A percentile compares a stretch with the other conserved stretches of the same genome.
These are phyloP conservation scores for Dendrophyllia cribrosa DNA, from an alignment of 64 coral and sea anemone genomes.

Conservation along the genomic window DNA sequence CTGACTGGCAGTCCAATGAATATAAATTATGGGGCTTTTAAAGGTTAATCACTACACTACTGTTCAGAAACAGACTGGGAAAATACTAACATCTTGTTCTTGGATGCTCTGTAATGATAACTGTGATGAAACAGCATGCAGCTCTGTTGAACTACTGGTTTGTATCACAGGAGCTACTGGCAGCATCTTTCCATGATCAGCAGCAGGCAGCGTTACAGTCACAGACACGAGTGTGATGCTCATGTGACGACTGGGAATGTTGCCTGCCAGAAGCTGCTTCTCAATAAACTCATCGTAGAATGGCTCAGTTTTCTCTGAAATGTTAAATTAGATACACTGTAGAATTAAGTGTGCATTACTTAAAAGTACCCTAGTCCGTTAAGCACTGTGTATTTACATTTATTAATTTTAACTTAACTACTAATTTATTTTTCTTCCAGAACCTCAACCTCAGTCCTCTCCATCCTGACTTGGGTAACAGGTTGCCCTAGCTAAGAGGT, in stretches of 20 bases:
- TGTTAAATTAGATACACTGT: background rate
- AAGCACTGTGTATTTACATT: background rate
- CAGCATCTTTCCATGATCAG: slow-evolving; percentile 70
- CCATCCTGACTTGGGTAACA: no score
- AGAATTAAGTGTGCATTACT: no score
- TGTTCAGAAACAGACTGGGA: background rate
- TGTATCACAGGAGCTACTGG: background rate
- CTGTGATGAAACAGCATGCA: slow-evolving; percentile 37
- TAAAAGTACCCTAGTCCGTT: no score
- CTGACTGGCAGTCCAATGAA: no score
- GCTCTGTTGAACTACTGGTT: background rate
- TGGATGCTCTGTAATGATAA: slow-evolving; percentile 29
- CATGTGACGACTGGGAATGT: slow-evolving; percentile 71
- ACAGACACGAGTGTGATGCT: slow-evolving; percentile 73
- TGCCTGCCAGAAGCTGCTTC: slow-evolving; percentile 93
- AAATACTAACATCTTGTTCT: slow-evolving; percentile 15
- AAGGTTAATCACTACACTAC: no score
- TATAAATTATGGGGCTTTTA: no score
- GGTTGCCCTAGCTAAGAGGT: no score
- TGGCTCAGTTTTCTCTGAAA: slow-evolving; percentile 80
- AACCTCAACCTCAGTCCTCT: no score
- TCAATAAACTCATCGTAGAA: slow-evolving; percentile 99
- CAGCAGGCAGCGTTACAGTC: slow-evolving; percentile 54
- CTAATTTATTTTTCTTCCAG: no score
- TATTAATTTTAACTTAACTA: background rate